Conservation (phyloP, 2,113 vertebrate species). For the Equus quagga region DNA sequence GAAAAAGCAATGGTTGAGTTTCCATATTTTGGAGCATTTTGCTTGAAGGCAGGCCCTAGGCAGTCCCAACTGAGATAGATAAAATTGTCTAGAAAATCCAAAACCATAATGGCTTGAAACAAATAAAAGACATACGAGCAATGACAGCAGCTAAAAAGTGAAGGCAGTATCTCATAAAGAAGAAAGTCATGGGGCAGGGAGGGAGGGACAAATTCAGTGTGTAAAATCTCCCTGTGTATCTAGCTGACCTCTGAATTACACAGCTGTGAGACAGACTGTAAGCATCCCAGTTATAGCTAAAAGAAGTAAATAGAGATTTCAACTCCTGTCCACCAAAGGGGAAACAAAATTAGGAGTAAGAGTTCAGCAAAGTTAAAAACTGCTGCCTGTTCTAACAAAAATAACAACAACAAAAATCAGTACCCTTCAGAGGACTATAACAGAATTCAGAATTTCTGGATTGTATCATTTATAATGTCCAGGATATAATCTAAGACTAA, state of each 20-base stretch:
- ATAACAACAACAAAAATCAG: neutral
- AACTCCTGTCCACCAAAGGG: neutral
- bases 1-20: neutral
- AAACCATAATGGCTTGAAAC: conserved; percentile 40
- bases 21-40: conserved; percentile 33
- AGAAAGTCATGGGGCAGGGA: neutral
- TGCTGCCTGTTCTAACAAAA: neutral
- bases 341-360: neutral
- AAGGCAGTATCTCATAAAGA: neutral
- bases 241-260: neutral
- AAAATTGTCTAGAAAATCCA: neutral
- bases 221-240: neutral
- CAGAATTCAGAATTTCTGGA: conserved; percentile 17
- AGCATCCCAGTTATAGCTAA: neutral
- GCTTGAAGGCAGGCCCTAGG: neutral
- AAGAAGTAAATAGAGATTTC: neutral
- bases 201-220: neutral
- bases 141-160: neutral
- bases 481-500: neutral
- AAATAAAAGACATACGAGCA: neutral
- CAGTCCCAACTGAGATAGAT: neutral
- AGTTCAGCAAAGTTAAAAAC: neutral
- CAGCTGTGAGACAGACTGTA: neutral
- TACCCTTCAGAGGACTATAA: neutral
- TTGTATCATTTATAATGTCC: neutral